These are phyloP conservation scores for Progne subis DNA, from an alignment of 2,113 vertebrate genomes.

Conservation along the genomic window DNA sequence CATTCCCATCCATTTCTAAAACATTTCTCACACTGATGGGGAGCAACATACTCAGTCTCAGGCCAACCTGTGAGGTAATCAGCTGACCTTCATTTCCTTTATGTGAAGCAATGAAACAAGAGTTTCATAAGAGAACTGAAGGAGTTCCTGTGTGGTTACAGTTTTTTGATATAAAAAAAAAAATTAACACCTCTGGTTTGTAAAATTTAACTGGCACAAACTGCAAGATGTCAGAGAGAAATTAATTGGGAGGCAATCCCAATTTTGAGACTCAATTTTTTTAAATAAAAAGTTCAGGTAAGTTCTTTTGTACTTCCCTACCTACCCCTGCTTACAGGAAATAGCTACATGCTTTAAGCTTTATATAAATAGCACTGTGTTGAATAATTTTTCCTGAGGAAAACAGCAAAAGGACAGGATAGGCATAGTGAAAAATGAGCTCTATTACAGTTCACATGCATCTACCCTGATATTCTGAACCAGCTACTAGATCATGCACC, in stretches of 20 bases:
- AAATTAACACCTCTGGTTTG: neutral
- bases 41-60: neutral
- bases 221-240: neutral
- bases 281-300: neutral
- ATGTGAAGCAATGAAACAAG: neutral
- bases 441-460: neutral
- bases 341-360: neutral
- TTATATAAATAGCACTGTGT: neutral
- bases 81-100: neutral
- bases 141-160: neutral
- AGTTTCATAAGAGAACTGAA: neutral
- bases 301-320: neutral
- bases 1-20: neutral
- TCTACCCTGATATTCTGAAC: neutral
- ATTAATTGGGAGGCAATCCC: neutral
- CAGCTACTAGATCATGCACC: neutral
- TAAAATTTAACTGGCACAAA: neutral
- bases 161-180: neutral
- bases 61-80: slow-evolving; percentile 1
- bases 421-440: neutral
- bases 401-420: neutral
- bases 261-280: neutral
- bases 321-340: neutral
- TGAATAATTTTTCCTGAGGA: neutral
- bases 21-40: neutral